Conservation (phyloP, 1,140 invertebrate species). For the Zeugodacus cucurbitae region DNA sequence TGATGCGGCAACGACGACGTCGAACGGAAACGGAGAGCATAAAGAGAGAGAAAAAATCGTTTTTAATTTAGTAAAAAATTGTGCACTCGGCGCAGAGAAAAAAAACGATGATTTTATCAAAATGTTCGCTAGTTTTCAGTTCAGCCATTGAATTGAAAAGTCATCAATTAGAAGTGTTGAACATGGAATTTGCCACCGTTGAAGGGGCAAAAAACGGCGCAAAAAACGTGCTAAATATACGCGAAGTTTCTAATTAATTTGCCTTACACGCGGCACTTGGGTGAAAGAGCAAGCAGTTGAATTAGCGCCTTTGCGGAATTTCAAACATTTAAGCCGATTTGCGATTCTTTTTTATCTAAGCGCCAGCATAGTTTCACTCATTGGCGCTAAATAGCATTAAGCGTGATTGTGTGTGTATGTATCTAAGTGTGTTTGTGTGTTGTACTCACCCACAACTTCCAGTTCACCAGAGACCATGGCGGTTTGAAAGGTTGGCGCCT, state of each 20-base stretch:
- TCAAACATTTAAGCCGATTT: background rate
- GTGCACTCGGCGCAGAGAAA: background rate
- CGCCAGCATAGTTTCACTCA: background rate
- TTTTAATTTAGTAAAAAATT: background rate
- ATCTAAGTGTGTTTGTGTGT: background rate
- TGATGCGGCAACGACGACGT: constrained; percentile 45
- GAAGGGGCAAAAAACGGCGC: background rate
- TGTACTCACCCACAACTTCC: constrained; percentile 78
- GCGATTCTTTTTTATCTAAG: background rate
- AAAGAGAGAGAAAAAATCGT: constrained; percentile 37
- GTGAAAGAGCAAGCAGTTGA: background rate
- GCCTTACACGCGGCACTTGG: background rate
- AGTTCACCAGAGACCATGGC: constrained; percentile 76
- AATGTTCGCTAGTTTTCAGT: constrained; percentile 14
- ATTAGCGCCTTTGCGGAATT: background rate
- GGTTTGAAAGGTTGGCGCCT: constrained; percentile 87
- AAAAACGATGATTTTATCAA: background rate
- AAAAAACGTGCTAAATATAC: background rate
- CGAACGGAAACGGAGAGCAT: constrained; percentile 20
- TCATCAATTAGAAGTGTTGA: background rate
- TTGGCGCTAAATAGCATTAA: constrained; percentile 8
- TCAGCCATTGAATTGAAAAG: constrained; percentile 22
- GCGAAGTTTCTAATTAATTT: background rate
- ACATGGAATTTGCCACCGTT: background rate
- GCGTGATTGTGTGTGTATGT: background rate